Base-by-base conservation (phyloP, 2,113 vertebrate species). In the Cranoglanis bouderius region DNA sequence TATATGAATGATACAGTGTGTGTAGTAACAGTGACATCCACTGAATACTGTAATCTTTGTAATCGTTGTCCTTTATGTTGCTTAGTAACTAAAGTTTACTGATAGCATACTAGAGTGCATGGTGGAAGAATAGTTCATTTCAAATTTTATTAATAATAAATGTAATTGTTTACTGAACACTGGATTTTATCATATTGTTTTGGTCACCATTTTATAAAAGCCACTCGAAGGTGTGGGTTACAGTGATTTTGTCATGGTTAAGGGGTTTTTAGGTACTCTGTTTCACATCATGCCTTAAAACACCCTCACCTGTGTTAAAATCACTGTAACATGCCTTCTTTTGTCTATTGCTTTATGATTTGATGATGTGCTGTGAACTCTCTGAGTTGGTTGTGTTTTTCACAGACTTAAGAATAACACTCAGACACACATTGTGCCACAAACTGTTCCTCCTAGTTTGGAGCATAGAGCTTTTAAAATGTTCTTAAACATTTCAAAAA, bases 401-500 rank as follows among this genome's bases (percentile, higher is more conserved):
- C 80, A 88, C 65, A 51, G 32, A 74, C 85, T 87, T 49, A 75
- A 85, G 40, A 85, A 61, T 46, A 86, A 78, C 55, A 78, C 9
- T 40, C 29, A 80, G 38, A 55, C 74, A 29, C 53, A 87, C 72
- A 38, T 55, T 38, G n/a, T n/a, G n/a, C n/a, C n/a, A n/a, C 57
- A 38, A 51, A 26, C 57, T 87, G 32, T 38, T 87, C 70, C 21
- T 38, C n/a, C 59, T 19, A 86, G 43, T 59, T 86, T 18, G 70
- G 72, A 83, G 40, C 55, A 12, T 40, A 85, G 75, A 21, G 7
- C 46, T 85, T 88, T 83, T 72, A 40, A 51, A 51, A 26, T 46
- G 40, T 84, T 32, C 57, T 53, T 84, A 67, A n/a, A n/a, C n/a
- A n/a, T n/a, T n/a, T n/a, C n/a, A n/a, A n/a, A n/a, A 53, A 90